Conservation (phyloP, 2,113 vertebrate genomes). For the Tapirus terrestris region DNA sequence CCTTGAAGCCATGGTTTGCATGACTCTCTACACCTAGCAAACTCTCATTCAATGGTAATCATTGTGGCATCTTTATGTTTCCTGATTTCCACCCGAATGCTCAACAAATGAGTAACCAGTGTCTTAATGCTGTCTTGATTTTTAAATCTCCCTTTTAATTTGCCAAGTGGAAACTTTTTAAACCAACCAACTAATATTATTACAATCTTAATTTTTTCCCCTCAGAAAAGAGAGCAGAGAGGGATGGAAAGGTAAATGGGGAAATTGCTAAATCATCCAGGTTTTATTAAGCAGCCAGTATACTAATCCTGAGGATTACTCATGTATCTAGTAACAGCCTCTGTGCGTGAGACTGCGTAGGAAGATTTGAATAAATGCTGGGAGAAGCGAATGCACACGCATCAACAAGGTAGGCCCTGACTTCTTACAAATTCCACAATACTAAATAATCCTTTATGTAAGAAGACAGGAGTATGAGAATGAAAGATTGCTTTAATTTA, state of each 20-base stretch:
- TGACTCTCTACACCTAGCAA: neutral
- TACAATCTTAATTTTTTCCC: neutral
- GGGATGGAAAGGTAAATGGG: slow-evolving; percentile 31
- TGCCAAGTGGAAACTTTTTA: slow-evolving; percentile 31
- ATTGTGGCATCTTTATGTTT: neutral
- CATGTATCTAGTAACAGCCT: slow-evolving; percentile 7
- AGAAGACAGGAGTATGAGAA: slow-evolving; percentile 40
- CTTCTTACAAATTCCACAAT: neutral
- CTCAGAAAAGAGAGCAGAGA: slow-evolving; percentile 43
- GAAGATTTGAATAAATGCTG: slow-evolving; percentile 38
- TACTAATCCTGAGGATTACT: slow-evolving; percentile 66
- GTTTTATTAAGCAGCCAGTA: slow-evolving; percentile 48
- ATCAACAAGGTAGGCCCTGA: neutral
- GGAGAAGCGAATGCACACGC: neutral
- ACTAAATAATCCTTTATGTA: slow-evolving; percentile 37
- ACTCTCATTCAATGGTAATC: neutral
- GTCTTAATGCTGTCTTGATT: slow-evolving; percentile 42
- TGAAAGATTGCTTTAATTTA: slow-evolving; percentile 69
- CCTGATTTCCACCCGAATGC: neutral
- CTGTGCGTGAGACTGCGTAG: neutral
- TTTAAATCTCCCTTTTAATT: slow-evolving; percentile 61
- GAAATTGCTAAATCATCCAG: slow-evolving; percentile 44
- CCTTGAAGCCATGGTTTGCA: neutral
- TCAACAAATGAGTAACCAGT: neutral
- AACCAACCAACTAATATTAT: slow-evolving; percentile 48